Base-by-base conservation (phyloP, 2,113 vertebrate genomes). In the Cisticola juncidis region DNA sequence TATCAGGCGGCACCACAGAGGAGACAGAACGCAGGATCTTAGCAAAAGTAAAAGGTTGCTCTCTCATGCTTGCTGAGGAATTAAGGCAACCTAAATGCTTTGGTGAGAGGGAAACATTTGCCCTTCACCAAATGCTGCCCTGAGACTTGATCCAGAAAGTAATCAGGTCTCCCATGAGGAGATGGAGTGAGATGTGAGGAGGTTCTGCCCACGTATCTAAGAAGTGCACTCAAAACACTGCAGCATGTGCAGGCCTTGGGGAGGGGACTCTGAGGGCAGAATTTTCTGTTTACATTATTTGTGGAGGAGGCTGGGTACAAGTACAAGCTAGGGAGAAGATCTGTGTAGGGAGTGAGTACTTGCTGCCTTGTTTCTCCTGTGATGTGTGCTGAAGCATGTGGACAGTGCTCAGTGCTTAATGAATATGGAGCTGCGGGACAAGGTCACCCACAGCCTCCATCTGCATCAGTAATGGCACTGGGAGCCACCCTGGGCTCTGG, bases 21-120 rank as follows among this genome's bases (percentile, higher is more conserved):
- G 66, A 90, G 64, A 81, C 29, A 47, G 76, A 48, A 61, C 79
- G 47, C 76, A 82, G 64, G 71, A 73, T 94, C 85, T 88, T 76
- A n/a, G 31, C 4, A 2, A 79, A 85, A 89, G 57, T 38, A 82
- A 89, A 72, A 85, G 40, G 38, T 77, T 91, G 66, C 36, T 96
- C 51, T 93, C 51, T 60, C 47, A 9, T 62, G 62, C 85, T 95
- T 88, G 26, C 38, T 82, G 76, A 90, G 50, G 80, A 78, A 56
- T 86, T 88, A 73, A 81, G 51, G 76, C 47, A 82, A 58, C 47
- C 47, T 40, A 56, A 92, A 79, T 66, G 51, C 69, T 83, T 86
- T 84, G 29, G n/a, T 3, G 3, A 50, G 44, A 83, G 20, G 31
- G 20, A 77, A 42, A 2, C 14, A 40, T 80, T 82, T 23, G 31